Base-by-base conservation (phyloP, 2,797 vertebrate species). In the Silurus aristotelis region DNA sequence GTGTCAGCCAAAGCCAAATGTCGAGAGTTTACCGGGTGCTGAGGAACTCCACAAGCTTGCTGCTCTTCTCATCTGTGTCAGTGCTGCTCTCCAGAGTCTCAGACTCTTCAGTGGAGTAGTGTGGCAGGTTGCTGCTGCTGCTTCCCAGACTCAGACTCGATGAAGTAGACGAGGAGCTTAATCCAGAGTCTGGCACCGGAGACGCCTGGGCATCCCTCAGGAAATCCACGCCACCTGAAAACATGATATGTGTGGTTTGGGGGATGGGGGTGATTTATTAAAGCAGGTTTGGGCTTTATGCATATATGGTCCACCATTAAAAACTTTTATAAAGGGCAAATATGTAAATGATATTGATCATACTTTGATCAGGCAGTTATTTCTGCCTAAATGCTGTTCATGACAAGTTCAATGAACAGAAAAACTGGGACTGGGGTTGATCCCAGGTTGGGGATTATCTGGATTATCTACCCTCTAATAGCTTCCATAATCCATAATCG, bases 41-140 rank as follows among this genome's bases (percentile, higher is more conserved):
- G 88, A 99, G 96, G 90, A 99, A 99, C 93, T 99, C 98, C 7
- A 99, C 98, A 87, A 99, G 96, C 91, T 99, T 99, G 93, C 97
- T 98, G n/a, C 97, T 97, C 90, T 99, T 99, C 91, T 99, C 97
- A 55, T 99, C 97, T 0, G 92, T 94, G 90, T 96, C 97, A 0
- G 98, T 97, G 61, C 97, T 96, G 89, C 97, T 97, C 76, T 94
- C 95, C 86, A 93, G 92, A 1, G 96, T 94, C 72, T 97, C 96
- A 5, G 94, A 92, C 82, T 97, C 96, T 19, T 96, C 95, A 52
- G 94, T 93, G 90, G 95, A 95, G 91, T 88, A 84, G 38, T 99
- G 96, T 1, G 97, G 98, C 80, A 99, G 94, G 91, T 98, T 97
- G 85, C 97, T 94, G 87, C 92, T 94, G 89, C 94, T 95, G 90